Evolutionary conservation across 2,113 vertebrate genomes (phyloP), one percentile per base, ranked within the genome.

Genomic region (Apus apus): DNA sequence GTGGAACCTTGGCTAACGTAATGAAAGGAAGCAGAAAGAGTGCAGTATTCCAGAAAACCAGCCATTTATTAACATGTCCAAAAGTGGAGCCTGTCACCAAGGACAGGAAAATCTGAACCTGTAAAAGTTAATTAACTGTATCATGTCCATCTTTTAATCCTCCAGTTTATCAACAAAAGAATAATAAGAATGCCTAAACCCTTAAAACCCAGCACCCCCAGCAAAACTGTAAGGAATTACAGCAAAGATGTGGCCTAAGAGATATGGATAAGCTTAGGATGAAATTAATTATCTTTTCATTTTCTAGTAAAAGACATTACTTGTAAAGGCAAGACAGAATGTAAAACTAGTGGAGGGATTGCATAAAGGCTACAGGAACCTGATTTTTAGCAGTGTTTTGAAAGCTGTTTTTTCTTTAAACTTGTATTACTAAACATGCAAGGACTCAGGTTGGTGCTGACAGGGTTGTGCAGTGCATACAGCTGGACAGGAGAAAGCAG

Each of bases 21-120:
- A 98, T 97, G 97, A 98, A 98, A 97, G 97, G 96, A 98, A 97
- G 96, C 97, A 97, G 97, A 95, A 94, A 96, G 93, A 96, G 86
- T 36, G 92, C 93, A 91, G 85, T 91, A 95, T 81, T 97, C 97
- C 97, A 97, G 91, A 93, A 97, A 97, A 91, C 15, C 72, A 94
- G 96, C 76, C 94, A 68, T 84, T 97, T 96, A 96, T 90, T 96
- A 97, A 92, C 65, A 65, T 83, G 94, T 83, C 94, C 94, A 89
- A 89, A 90, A 61, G 79, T 3, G 64, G 75, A 95, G 87, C 48
- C 93, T 96, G 96, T 96, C 96, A 96, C 85, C 92, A 11, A 83
- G 89, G 57, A 80, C 13, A 90, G 76, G 89, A 77, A 94, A 96
- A 74, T 30, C 72, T 18, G 57, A 87, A 90, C 84, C 93, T 60